Conservation (phyloP, 2,113 vertebrate species). For the Mirza zaza region DNA sequence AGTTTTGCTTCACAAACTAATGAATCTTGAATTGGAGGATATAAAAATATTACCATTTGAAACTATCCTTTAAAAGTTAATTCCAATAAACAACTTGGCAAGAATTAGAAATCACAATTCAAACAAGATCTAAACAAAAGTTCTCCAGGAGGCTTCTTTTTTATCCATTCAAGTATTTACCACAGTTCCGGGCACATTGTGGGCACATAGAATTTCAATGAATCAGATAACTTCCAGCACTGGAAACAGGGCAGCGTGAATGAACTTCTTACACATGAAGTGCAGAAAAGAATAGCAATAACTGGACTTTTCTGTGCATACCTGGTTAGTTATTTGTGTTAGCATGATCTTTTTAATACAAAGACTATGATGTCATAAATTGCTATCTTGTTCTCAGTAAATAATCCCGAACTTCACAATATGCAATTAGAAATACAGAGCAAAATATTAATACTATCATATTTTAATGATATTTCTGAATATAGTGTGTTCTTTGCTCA, state of each 20-base stretch:
- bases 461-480: not conserved
- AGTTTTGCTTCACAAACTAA: constrained; percentile 25
- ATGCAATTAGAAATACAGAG: not conserved
- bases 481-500: not conserved
- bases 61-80: constrained; percentile 37
- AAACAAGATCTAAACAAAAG: constrained; percentile 2
- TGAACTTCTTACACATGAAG: not conserved
- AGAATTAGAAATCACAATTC: constrained; percentile 52
- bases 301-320: not conserved
- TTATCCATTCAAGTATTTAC: constrained; percentile 40
- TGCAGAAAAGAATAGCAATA: not conserved
- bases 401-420: not conserved
- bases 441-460: not conserved
- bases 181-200: not conserved
- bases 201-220: constrained; percentile 38
- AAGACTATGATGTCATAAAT: not conserved
- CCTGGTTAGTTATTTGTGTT: not conserved
- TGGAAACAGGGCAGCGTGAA: not conserved
- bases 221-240: constrained; percentile 13
- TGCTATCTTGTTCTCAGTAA: not conserved
- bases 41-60: constrained; percentile 26
- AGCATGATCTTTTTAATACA: not conserved
- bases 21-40: not conserved
- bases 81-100: constrained; percentile 28
- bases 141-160: constrained; percentile 44